phyloP scores from a whole-genome alignment of 2,888 invertebrate species.

The Anaspis maculata region DNA sequence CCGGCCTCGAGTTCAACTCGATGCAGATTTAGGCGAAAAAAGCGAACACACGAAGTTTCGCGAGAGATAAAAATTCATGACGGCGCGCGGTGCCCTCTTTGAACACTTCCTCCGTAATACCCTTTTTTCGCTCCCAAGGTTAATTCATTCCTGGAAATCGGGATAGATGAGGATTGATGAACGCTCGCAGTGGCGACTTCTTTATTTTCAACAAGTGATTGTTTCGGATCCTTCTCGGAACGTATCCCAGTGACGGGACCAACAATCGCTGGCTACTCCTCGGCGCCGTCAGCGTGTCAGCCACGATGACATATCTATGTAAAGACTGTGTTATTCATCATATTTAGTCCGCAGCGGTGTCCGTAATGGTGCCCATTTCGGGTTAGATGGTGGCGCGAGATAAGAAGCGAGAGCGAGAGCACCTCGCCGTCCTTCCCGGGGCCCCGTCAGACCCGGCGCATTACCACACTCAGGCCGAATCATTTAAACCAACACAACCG shows the following conservation, averaged over 20 bases:
- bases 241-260: too few relatives aligned
- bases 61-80: slow-evolving; percentile 12
- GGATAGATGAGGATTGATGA: too few relatives aligned
- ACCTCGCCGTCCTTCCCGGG: slow-evolving; percentile 17
- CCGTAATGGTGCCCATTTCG: slow-evolving; percentile 8
- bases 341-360: slow-evolving; percentile 6
- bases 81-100: slow-evolving; percentile 5
- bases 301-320: too few relatives aligned
- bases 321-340: slow-evolving; percentile 11
- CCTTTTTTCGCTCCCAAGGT: too few relatives aligned
- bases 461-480: slow-evolving; percentile 30
- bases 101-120: too few relatives aligned
- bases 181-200: too few relatives aligned
- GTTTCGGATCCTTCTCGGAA: too few relatives aligned
- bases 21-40: slow-evolving; percentile 17
- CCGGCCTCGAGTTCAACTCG: slow-evolving; percentile 13
- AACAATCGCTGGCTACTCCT: too few relatives aligned
- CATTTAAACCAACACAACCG: slow-evolving; percentile 34
- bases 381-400: slow-evolving; percentile 12
- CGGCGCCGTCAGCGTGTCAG: too few relatives aligned
- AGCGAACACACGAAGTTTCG: slow-evolving; percentile 8
- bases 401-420: slow-evolving; percentile 12
- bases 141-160: too few relatives aligned
- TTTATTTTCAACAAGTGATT: too few relatives aligned
- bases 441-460: slow-evolving; percentile 12